A percentile compares a stretch with the other conserved stretches of the same genome.
phyloP scores from a whole-genome alignment of 1,140 invertebrate genomes.

The Aporrectodea caliginosa region DNA sequence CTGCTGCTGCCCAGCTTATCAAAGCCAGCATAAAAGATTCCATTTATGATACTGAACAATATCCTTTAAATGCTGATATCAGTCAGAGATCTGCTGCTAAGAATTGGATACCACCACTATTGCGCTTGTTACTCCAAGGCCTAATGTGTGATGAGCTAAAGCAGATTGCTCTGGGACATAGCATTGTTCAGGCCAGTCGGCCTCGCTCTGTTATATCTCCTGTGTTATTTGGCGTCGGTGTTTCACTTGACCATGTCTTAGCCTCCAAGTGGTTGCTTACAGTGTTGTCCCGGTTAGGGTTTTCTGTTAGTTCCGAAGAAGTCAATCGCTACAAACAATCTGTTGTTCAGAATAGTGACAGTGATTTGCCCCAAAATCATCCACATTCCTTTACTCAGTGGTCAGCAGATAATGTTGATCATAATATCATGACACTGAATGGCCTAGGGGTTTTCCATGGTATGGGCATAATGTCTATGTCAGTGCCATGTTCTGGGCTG shows the following conservation, averaged over 20 bases:
- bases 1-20: not conserved
- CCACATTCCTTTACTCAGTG: slow-evolving; percentile 35
- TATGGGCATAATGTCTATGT: slow-evolving; percentile 42
- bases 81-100: slow-evolving; percentile 21
- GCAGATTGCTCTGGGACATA: slow-evolving; percentile 8
- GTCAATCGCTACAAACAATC: not conserved
- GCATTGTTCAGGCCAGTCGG: not conserved
- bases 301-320: too few relatives aligned
- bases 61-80: not conserved
- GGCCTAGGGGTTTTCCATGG: slow-evolving; percentile 44
- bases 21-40: slow-evolving; percentile 6
- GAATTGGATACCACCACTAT: slow-evolving; percentile 14
- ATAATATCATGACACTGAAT: slow-evolving; percentile 41
- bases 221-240: too few relatives aligned
- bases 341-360: not conserved
- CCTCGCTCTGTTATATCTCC: not conserved
- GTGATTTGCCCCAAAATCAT: slow-evolving; percentile 17
- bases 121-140: not conserved
- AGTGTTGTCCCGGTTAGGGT: not conserved
- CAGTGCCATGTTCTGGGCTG: not conserved
- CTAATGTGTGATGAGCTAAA: too few relatives aligned
- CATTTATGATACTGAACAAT: not conserved
- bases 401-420: slow-evolving; percentile 43
- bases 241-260: too few relatives aligned
- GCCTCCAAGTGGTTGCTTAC: not conserved